Percentiles rank a stretch among this genome's conserved stretches.
These are phyloP conservation scores for Chaenodraco wilsoni DNA, from an alignment of 2,797 vertebrate species.

Conservation along the genomic window DNA sequence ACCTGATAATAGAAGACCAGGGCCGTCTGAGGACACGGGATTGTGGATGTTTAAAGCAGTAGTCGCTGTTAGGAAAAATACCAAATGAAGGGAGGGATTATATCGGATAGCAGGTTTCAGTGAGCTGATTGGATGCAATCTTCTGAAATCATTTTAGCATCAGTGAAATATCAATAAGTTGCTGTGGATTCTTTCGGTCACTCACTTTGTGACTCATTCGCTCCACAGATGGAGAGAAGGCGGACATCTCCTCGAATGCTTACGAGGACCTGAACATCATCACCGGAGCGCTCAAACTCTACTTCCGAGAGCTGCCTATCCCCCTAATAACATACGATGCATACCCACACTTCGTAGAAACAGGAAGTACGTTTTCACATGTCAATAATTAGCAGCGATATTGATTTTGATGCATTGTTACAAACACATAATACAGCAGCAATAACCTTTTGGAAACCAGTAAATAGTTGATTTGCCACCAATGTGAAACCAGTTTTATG, in stretches of 20 bases:
- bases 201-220: conserved; percentile 7
- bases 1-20: not conserved
- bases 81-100: not conserved
- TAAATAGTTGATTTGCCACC: no score
- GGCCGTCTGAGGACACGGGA: not conserved
- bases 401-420: no score
- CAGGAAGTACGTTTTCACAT: conserved; percentile 88
- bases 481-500: no score
- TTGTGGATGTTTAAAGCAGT: not conserved
- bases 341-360: conserved; percentile 97
- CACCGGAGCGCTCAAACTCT: conserved; percentile 97
- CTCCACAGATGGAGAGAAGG: conserved; percentile 94
- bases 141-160: not conserved
- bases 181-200: not conserved
- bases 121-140: conserved; percentile 94
- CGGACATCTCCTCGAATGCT: conserved; percentile 94
- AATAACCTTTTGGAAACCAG: no score
- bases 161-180: conserved; percentile 1
- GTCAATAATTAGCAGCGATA: no score
- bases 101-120: conserved; percentile 99
- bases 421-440: no score
- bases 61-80: not conserved
- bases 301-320: conserved; percentile 99
- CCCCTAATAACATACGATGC: conserved; percentile 98
- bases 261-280: conserved; percentile 99